A percentile compares a stretch with the other conserved stretches of the same genome.
These are phyloP conservation scores for Cepaea hortensis DNA, from an alignment of 2,888 invertebrate species.

Conservation along the genomic window DNA sequence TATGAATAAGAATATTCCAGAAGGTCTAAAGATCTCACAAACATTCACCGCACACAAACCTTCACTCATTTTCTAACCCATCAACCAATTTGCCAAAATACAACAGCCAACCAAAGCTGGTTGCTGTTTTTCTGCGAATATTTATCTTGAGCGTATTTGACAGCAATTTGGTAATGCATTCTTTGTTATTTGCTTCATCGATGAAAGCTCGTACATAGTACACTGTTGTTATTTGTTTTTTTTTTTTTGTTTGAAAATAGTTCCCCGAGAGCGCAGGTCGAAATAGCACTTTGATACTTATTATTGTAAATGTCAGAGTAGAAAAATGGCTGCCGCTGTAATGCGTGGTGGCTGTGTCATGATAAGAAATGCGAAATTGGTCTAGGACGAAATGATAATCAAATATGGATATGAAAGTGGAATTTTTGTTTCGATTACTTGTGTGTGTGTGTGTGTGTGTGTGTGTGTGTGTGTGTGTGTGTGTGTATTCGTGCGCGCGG, in stretches of 20 bases:
- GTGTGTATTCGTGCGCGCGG: too few relatives aligned
- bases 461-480: too few relatives aligned
- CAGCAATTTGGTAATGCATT: slow-evolving; percentile 7
- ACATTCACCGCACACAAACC: background rate
- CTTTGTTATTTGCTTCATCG: background rate
- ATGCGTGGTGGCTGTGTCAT: background rate
- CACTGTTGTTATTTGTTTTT: background rate
- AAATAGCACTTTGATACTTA: background rate
- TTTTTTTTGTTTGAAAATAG: background rate
- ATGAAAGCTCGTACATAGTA: background rate
- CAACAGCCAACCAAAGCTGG: background rate
- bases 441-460: too few relatives aligned
- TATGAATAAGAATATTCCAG: too few relatives aligned
- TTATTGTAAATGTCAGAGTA: background rate
- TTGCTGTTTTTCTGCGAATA: background rate
- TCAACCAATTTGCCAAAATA: background rate
- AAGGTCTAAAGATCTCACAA: too few relatives aligned
- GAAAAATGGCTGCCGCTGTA: background rate
- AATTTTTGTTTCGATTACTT: background rate
- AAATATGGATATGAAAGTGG: background rate
- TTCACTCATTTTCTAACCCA: background rate
- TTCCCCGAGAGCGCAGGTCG: background rate
- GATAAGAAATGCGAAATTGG: background rate
- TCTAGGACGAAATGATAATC: background rate
- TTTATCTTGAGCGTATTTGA: background rate